These are phyloP conservation scores for Pseudanteris insignis DNA, from an alignment of 2,888 invertebrate species.

Conservation along the genomic window DNA sequence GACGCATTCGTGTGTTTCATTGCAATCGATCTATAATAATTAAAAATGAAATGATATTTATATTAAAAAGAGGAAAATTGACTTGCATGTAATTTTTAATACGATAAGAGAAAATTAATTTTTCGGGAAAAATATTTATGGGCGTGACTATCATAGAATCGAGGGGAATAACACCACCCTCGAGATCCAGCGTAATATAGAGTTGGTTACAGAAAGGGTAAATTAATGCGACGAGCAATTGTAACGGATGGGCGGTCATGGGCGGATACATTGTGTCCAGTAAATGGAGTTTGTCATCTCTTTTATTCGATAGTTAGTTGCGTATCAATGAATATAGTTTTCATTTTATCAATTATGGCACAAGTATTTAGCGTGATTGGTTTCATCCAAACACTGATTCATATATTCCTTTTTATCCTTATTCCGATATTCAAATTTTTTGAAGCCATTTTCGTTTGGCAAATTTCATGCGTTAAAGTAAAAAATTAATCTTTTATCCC, in stretches of 20 bases:
- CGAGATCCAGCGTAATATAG: slow-evolving; percentile 22
- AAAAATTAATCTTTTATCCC: too few species aligned
- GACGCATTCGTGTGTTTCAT: too few species aligned
- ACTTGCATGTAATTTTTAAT: not conserved
- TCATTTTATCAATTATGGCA: slow-evolving; percentile 14
- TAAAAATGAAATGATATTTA: not conserved
- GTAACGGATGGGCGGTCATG: slow-evolving; percentile 54
- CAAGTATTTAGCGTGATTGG: too few species aligned
- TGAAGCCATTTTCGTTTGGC: too few species aligned
- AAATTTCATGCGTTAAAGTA: too few species aligned
- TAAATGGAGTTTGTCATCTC: slow-evolving; percentile 49
- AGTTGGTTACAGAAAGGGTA: slow-evolving; percentile 45
- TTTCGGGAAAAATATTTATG: too few species aligned
- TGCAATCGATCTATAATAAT: too few species aligned
- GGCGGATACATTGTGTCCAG: slow-evolving; percentile 56
- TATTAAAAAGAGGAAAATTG: not conserved
- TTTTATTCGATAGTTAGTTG: slow-evolving; percentile 1
- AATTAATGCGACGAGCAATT: slow-evolving; percentile 51
- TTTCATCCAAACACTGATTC: too few species aligned
- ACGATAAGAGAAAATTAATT: too few species aligned
- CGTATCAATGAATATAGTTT: not conserved
- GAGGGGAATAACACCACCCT: slow-evolving; percentile 43
- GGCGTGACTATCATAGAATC: slow-evolving; percentile 43
- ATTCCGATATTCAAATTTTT: too few species aligned
- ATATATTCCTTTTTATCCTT: too few species aligned